Evolutionary conservation across 2,888 invertebrate species (phyloP), one percentile per base, ranked within the genome.

Genomic region (Dorcus parallelipipedus): DNA sequence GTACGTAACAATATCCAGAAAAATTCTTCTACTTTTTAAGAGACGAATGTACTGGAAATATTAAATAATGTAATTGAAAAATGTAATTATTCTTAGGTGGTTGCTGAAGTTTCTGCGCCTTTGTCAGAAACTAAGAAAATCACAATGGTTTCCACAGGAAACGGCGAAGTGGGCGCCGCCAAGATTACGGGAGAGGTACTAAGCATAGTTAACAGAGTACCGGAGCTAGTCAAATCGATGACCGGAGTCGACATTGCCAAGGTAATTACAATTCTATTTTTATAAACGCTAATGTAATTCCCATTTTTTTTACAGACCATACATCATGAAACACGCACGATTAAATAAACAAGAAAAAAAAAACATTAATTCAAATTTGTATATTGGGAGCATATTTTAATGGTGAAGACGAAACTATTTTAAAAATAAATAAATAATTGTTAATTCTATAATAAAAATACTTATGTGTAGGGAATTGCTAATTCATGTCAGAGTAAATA

Each of bases 41-140:
- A 20, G 20, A 0, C 2, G 20, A 20, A 20, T 2, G 2, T 20
- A 2, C 20, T 4, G 5, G 9, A 41, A 41, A 41, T 2, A n/a
- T 41, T 41, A 41, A 41, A n/a, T 41, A 41, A 3, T 41, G 4
- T 10, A 41, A n/a, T 10, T n/a, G 9, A 6, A 42, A 9, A 42
- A 52, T 17, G 38, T 49, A 14, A 8, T 50, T 41, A 50, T 56
- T 65, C 67, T 2, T 69, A 95, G 95, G 84, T 95, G 72, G 95
- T 95, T 26, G 95, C 95, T 38, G 95, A 96, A 79, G 90, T 96
- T 43, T 93, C 95, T 42, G 94, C 93, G 38, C 95, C 95, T 4
- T 78, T 96, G 66, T 89, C 93, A 0, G 91, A 94, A 76, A 87
- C 91, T 3, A 93, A 93, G 76, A 94, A 94, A 79, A 88, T 96